Evolutionary conservation across 2,888 invertebrate species (phyloP), one percentile per base, ranked within the genome.

Genomic region (Papilio elwesi): DNA sequence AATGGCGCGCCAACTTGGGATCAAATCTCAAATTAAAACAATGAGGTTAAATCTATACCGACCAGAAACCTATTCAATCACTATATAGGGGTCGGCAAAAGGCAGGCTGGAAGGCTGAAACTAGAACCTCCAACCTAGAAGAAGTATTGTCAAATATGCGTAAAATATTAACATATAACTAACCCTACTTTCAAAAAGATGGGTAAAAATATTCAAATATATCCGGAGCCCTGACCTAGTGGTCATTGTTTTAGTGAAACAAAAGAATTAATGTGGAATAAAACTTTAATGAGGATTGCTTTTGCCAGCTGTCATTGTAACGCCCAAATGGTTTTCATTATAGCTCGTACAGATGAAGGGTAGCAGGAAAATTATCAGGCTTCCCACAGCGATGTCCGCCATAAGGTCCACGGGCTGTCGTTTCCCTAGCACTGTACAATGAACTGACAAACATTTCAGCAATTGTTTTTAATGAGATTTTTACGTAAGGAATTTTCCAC

Each of bases 301-400:
- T 63, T 63, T 63, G 63, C 47, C 63, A 63, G 47, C 63, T 63
- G 43, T 63, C 63, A 63, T 63, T 63, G 47, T 63, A 59, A 47
- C 63, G 47, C 15, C 16, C 63, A 63, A 63, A 63, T 63, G 63
- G 63, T 1, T 63, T 63, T 63, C 63, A 63, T 63, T 63, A 16
- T 47, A 16, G 47, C 16, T 47, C 15, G 15, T 63, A 48, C 15
- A 47, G 63, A 16, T 47, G n/a, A 15, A 15, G 16, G 12, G 47
- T 63, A 63, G 47, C 63, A 63, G 63, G 63, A 63, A 63, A 63
- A 63, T 63, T 63, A 63, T 63, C 63, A 63, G 48, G 10, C 63
- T 63, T 63, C 47, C 63, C 47, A 63, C 63, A 63, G 47, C 16
- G 38, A 47, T 63, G 43, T 47, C 63, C 43, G 63, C 15, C 63